Percentiles rank a stretch among this genome's conserved stretches.
These are phyloP conservation scores for Palaemon carinicauda DNA, from an alignment of 1,140 invertebrate genomes.

Conservation along the genomic window DNA sequence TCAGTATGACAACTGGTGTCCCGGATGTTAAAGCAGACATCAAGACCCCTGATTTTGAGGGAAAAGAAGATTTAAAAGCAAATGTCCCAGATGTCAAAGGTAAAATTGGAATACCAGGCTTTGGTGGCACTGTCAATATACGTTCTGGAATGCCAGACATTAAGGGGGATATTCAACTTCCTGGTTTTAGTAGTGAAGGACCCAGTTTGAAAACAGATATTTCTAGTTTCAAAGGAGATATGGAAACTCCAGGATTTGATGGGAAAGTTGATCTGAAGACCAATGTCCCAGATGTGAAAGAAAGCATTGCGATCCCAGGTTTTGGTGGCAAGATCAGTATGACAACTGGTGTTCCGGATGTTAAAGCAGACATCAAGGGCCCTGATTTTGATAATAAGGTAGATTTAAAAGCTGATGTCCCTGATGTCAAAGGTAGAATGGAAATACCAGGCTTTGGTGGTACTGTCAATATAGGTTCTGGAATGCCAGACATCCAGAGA, in stretches of 20 bases:
- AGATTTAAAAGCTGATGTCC: background rate
- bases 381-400: background rate
- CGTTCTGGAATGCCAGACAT: background rate
- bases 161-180: too few relatives aligned
- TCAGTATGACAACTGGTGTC: background rate
- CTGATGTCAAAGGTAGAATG: background rate
- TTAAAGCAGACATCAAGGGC: slow-evolving; percentile 6
- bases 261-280: too few relatives aligned
- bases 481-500: too few relatives aligned
- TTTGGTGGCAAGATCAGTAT: background rate
- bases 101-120: background rate
- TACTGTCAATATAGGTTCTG: background rate
- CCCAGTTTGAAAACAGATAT: background rate
- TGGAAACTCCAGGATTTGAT: too few relatives aligned
- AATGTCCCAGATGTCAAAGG: background rate
- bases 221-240: background rate
- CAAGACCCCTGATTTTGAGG: background rate
- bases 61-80: background rate
- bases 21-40: too few relatives aligned
- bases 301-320: background rate
- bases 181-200: too few relatives aligned
- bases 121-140: background rate
- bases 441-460: background rate
- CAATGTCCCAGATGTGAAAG: too few relatives aligned
- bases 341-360: background rate